Evolutionary conservation across 2,888 invertebrate species (phyloP).

Genomic region (Rotaria magnacalcarata): DNA sequence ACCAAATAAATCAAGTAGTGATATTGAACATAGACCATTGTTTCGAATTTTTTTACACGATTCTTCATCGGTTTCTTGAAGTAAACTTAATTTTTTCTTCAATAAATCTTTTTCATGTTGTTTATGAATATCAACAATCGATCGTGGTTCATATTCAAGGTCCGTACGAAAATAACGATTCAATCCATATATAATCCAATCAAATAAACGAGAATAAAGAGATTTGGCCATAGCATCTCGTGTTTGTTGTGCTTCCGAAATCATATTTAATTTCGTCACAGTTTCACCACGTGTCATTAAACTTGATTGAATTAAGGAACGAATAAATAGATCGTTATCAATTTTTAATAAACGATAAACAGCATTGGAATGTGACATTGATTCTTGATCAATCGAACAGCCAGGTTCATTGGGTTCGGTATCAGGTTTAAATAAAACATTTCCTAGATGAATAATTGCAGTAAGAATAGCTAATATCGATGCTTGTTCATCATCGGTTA

Average conservation of each 20-base stretch:
- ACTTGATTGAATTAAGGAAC: constrained; percentile 22
- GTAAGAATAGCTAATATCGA: constrained; percentile 13
- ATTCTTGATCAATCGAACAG: not conserved
- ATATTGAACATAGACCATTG: not conserved
- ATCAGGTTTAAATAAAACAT: not conserved
- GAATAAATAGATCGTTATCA: constrained; percentile 24
- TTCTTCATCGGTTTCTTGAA: not conserved
- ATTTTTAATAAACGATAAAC: constrained; percentile 27
- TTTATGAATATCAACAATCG: not conserved
- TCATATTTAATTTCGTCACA: not conserved
- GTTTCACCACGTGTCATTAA: constrained; percentile 37
- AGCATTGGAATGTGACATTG: not conserved
- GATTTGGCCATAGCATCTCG: constrained; percentile 60
- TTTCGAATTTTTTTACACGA: not conserved
- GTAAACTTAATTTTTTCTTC: not conserved
- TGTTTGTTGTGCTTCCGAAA: constrained; percentile 49
- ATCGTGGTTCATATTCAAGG: not conserved
- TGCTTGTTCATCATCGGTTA: not conserved
- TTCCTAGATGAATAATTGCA: not conserved
- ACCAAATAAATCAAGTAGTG: constrained; percentile 54
- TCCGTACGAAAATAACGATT: constrained; percentile 51
- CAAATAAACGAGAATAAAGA: constrained; percentile 61
- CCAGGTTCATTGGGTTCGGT: constrained; percentile 19
- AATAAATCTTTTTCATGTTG: not conserved
- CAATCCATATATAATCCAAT: constrained; percentile 61